A percentile compares a stretch with the other conserved stretches of the same genome.
Conservation (phyloP, 2,113 vertebrate genomes). For the Rhynchomys soricoides region DNA sequence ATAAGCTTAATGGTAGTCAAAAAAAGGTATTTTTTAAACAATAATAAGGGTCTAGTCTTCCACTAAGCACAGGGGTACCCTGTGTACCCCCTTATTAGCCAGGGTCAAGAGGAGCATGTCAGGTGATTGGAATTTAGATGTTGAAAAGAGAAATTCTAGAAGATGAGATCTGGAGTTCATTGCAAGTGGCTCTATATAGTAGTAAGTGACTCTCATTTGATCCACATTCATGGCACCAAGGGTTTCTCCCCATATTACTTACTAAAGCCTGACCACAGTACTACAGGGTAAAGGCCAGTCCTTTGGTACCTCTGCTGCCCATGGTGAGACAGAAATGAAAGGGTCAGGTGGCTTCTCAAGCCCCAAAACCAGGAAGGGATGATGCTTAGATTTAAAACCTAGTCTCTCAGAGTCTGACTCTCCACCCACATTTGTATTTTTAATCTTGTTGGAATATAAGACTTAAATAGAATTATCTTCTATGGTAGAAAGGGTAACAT, state of each 20-base stretch:
- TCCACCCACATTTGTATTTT: neutral
- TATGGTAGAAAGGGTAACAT: neutral
- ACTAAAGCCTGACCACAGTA: neutral
- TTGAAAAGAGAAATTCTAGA: neutral
- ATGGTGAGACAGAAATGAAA: neutral
- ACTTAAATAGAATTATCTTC: neutral
- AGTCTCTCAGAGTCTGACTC: neutral
- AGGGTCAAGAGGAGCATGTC: neutral
- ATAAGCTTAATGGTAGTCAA: neutral
- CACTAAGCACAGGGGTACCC: neutral
- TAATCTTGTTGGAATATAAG: neutral
- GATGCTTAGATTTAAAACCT: neutral
- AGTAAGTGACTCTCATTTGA: neutral
- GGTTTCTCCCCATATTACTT: accelerated
- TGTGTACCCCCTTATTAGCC: neutral
- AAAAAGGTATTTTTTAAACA: neutral
- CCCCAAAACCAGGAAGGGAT: neutral
- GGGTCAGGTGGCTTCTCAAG: neutral
- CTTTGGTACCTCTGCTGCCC: too few relatives aligned
- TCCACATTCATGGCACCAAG: neutral
- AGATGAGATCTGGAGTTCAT: accelerated
- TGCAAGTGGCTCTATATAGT: accelerated
- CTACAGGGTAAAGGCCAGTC: accelerated
- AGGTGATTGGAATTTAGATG: neutral
- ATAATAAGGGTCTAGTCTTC: accelerated